Base-by-base conservation (phyloP, 2,888 invertebrate species). In the Desoria tigrina region DNA sequence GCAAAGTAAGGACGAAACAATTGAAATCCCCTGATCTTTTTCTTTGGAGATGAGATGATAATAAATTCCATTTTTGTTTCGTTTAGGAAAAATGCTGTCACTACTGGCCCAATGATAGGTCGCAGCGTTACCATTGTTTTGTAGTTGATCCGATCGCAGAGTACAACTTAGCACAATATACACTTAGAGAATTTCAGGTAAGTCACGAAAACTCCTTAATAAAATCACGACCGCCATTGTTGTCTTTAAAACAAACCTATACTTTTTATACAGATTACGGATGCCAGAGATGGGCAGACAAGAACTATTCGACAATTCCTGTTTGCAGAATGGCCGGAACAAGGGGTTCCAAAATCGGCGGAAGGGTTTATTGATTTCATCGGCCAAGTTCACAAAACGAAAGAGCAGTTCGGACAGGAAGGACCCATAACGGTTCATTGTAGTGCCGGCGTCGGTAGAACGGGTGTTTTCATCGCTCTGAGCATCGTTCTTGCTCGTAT, bases 321-420 rank as follows among this genome's bases (percentile, higher is more conserved):
- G 79, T 94, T 94, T 82, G 93, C 91, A 66, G 94, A 94, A 81
- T 94, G 94, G 94, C 94, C 94, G 0, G 99, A 90, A 79, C 95
- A 91, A 80, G 93, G 73, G 26, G 96, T 97, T 39, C 99, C 99
- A 9, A 96, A 96, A 81, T 94, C 93, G 45, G 97, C 96, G 0
- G 99, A 99, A 80, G 95, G 95, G 45, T 99, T 99, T 83, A 97
- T 99, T 76, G 98, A 99, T 82, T 99, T 99, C 83, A 93, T 99
- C 76, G 96, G 97, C 7, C 98, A 99, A 81, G 97, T 99, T 56
- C 99, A 99, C 83, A 98, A 98, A 83, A 99, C 99, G 60, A 99
- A 99, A 83, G 96, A 97, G 79, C 98, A 99, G 81, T 99, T 99
- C 81, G 99, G 99, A 6, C 97, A 97, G 80, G 98, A 97, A 79